Base-by-base conservation (phyloP, 35 echinoderm and acorn worm genomes). In the Strongylocentrotus purpuratus region DNA sequence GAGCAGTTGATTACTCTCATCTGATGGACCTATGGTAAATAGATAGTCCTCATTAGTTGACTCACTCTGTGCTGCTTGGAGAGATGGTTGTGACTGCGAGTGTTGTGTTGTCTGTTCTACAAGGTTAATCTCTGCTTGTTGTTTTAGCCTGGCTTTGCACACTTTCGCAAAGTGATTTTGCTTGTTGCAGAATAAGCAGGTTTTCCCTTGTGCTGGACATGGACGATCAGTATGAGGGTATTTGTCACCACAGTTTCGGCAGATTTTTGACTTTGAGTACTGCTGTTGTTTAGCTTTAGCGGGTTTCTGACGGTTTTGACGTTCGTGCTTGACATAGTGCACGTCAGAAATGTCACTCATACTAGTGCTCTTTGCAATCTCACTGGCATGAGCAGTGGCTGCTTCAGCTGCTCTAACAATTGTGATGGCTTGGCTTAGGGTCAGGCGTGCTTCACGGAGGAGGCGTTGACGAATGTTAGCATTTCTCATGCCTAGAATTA, bases 401-500 rank as follows among this genome's bases (percentile, higher is more conserved):
- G 95, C 94, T 59, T 88, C 94, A 60, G 88, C 87, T 22, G 93
- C 95, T 25, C 71, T 47, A 2, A 90, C 17, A 48, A 94, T 46
- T 86, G 32, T 48, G 31, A 96, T 86, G 0, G 95, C 94, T 93
- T 97, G 95, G 33, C 96, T 94, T 20, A 97, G 58, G 1, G 94
- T 97, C 15, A 98, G 48, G 10, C 93, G 32, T 59, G 89, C 86
- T 35, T 86, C 88, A 18, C 85, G 92, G 4, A 96, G 89, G 4
- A 96, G 96, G 9, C 94, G 93, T 33, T 97, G 92, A 45, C 91
- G 85, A 45, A 95, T 22, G 31, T 71, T 61, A 13, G 32, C n/a
- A 87, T 95, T 94, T 48, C 45, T 47, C 33, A 98, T 86, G 5
- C 97, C 97, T 8, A 96, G 31, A 4, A 98, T 88, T 14, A 98